Evolutionary conservation across 2,888 invertebrate genomes (phyloP).

Genomic region (Pyrgus malvae): DNA sequence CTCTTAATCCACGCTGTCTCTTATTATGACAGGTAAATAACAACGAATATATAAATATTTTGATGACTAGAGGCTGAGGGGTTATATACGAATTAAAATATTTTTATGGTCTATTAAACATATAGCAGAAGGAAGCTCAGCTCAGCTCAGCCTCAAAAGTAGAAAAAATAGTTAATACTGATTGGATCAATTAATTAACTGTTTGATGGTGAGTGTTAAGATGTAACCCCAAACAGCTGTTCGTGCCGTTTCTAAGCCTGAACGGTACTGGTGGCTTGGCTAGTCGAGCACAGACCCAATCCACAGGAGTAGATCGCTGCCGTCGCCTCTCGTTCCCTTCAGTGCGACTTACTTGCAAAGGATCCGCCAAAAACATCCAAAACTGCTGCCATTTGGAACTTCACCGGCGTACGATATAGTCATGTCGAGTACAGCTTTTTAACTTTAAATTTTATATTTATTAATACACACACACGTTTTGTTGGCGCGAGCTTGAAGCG

Average conservation of each 20-base stretch:
- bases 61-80: no score
- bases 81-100: no score
- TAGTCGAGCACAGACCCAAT: not conserved
- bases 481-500: constrained; percentile 67
- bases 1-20: constrained; percentile 39
- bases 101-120: no score
- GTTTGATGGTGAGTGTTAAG: constrained; percentile 38
- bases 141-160: no score
- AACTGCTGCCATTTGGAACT: constrained; percentile 95
- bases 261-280: not conserved
- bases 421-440: constrained; percentile 81
- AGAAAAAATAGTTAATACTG: no score
- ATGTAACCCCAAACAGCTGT: constrained; percentile 62
- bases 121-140: not conserved
- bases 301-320: constrained; percentile 35
- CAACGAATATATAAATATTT: no score
- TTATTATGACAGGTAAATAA: constrained; percentile 40
- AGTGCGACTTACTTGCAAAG: constrained; percentile 87
- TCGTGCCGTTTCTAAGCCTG: constrained; percentile 39
- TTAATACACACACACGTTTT: constrained; percentile 76
- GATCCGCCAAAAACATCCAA: constrained; percentile 96
- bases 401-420: constrained; percentile 95
- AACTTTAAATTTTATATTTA: constrained; percentile 71
- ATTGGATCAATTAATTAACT: not conserved
- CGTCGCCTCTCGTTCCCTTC: constrained; percentile 36